Base-by-base conservation (phyloP, 2,888 invertebrate genomes). In the Drosophila leonis region DNA sequence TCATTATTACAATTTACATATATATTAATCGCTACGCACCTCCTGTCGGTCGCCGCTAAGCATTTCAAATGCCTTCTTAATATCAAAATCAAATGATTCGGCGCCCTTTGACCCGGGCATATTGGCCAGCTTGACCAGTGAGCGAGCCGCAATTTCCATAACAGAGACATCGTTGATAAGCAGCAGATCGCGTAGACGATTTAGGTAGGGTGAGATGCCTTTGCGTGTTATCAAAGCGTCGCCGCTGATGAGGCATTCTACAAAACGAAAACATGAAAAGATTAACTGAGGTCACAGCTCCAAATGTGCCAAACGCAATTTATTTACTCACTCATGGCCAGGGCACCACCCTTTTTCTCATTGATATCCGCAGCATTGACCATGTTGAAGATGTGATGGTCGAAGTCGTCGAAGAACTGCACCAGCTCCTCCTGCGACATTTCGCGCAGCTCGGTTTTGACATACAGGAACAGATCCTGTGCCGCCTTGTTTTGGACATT, bases 61-160 rank as follows among this genome's bases (percentile, higher is more conserved):
- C 98, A 98, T 98, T 92, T 99, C 99, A 92, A 98, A 97, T 1
- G 99, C 98, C 90, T 97, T 94, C 92, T 98, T 98, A 2, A 99
- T 98, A 93, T 99, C 98, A 94, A 98, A 98, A 90, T 99, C 98
- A n/a, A 99, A 98, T 92, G 98, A 98, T 91, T 98, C 98, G 0
- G 98, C 97, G 35, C 98, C 97, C 92, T 98, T 98, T 0, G 98
- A 98, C 15, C 98, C 98, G 0, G 97, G 97, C 20, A 97, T 96
- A 27, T 98, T 95, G 2, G 98, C 98, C 61, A 99, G 94, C 80
- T 97, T 97, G 0, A 98, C 99, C 78, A 99, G 96, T 6, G 99
- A 98, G 91, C 98, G 97, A 2, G 99, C 98, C 5, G 98, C 98
- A 81, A 99, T 94, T 94, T 99, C 98, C 97, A 99, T 98, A 0